Evolutionary conservation across 2,888 invertebrate species (phyloP), one percentile per base, ranked within the genome.

Genomic region (Pachymerium ferrugineum): DNA sequence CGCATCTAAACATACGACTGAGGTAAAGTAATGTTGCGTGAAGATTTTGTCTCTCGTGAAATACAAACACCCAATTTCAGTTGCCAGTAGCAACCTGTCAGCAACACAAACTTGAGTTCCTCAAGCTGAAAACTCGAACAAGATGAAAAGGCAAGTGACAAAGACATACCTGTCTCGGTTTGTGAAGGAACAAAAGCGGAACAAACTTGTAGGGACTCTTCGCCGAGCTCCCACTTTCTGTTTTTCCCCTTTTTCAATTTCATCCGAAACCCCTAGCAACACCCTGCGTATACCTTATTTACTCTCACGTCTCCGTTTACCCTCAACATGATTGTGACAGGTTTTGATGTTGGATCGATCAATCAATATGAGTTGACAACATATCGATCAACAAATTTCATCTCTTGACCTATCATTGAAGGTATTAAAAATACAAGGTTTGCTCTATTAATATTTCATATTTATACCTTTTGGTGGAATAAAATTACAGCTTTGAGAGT

Each of bases 341-440:
- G 22, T 28, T 62, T 25, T 12, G 12, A 14, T 38, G 62, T 28
- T 62, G 62, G 62, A 62, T 62, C 62, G 62, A 62, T 62, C 62
- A 62, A 62, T 62, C 62, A 62, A 62, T 62, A 62, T n/a, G 28
- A 62, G 62, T 62, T 62, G 62, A 62, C 62, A 62, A 62, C n/a
- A 62, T 62, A 62, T 62, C 62, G 62, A 62, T 28, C 28, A n/a
- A 25, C n/a, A 62, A 62, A 62, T 62, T 22, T 62, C 62, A 62
- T 62, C 62, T 14, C 62, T 28, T 3, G 12, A n/a, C 16, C 16
- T 38, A 38, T 38, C 3, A n/a, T 3, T 6, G 16, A 38, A 38
- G 5, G 3, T 38, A 16, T 16, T n/a, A 4, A 16, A 38, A 38
- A 38, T 38, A 38, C 12, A 38, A n/a, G 3, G 3, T 14, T 38